Percentiles rank a stretch among this genome's conserved stretches.
Evolutionary conservation across 2,797 vertebrate species (phyloP).

Genomic region (Prionace glauca): DNA sequence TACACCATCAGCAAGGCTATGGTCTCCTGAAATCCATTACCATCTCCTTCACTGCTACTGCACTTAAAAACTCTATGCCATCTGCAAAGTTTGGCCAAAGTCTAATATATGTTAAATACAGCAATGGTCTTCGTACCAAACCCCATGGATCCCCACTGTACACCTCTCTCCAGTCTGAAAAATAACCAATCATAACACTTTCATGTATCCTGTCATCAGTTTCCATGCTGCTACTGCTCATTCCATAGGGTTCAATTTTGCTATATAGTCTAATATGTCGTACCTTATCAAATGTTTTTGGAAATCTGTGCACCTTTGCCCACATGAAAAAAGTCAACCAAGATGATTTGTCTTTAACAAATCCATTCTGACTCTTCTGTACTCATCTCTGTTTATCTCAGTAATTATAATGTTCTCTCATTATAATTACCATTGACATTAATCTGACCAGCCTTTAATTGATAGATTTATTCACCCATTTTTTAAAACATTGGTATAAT

Average conservation of each 20-base stretch:
- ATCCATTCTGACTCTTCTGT: background rate
- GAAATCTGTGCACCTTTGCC: background rate
- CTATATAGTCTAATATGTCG: background rate
- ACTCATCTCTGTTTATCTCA: background rate
- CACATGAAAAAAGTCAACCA: background rate
- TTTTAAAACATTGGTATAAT: background rate
- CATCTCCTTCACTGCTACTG: background rate
- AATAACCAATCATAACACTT: background rate
- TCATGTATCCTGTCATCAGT: background rate
- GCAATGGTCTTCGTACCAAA: background rate
- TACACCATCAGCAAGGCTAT: background rate
- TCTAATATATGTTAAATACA: background rate
- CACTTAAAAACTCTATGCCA: background rate
- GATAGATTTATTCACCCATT: background rate
- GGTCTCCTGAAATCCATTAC: background rate
- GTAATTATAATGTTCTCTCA: background rate
- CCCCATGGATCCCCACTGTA: background rate
- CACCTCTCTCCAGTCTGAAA: background rate
- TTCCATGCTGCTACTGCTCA: background rate
- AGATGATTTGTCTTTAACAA: background rate
- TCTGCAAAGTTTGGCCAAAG: background rate
- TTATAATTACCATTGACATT: background rate
- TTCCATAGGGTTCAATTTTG: background rate
- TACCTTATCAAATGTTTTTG: background rate
- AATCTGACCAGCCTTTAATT: background rate